Conservation (phyloP, 2,888 invertebrate genomes). For the Podotricha telesiphe region DNA sequence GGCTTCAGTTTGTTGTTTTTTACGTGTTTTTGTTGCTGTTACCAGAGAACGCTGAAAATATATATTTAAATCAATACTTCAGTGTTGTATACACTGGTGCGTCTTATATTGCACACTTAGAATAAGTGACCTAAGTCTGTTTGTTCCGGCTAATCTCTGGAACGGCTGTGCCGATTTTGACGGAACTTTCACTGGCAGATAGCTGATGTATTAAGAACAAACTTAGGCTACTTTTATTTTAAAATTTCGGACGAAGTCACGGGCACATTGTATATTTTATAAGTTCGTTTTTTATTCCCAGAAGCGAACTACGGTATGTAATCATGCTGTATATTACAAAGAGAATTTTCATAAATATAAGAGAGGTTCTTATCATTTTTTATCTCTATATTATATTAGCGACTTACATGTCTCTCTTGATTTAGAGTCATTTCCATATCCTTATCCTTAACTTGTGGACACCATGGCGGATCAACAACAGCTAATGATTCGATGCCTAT, state of each 20-base stretch:
- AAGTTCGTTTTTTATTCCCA: no score
- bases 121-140: background rate
- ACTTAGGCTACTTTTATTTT: no score
- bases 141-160: no score
- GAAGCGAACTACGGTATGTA: no score
- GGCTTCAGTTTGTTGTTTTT: conserved; percentile 99
- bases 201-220: no score
- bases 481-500: conserved; percentile 97
- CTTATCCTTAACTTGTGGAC: conserved; percentile 98
- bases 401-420: conserved; percentile 96
- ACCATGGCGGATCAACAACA: conserved; percentile 99
- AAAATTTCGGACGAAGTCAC: no score
- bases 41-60: conserved; percentile 92
- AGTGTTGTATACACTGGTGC: background rate
- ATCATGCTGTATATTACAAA: no score
- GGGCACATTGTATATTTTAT: no score
- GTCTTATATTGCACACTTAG: background rate
- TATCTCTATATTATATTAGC: conserved; percentile 11
- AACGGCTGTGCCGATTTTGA: no score
- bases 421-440: conserved; percentile 99
- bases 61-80: background rate
- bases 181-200: no score
- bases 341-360: no score
- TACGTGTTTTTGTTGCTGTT: conserved; percentile 98
- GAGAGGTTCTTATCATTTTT: no score